phyloP scores from a whole-genome alignment of 2,113 vertebrate genomes.

The Vombatus ursinus region DNA sequence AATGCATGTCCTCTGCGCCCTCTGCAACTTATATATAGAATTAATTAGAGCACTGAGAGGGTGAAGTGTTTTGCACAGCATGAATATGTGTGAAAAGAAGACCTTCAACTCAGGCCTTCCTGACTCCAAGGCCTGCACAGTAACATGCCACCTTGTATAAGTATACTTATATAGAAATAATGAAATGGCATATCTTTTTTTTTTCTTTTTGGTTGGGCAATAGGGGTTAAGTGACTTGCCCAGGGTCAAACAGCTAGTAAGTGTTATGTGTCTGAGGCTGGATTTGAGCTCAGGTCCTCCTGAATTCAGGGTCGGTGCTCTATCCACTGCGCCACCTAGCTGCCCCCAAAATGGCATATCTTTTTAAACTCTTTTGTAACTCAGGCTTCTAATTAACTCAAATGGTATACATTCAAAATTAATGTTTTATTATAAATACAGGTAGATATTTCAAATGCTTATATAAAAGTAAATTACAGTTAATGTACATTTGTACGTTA shows the following conservation, averaged over 20 bases:
- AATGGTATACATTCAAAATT: slow-evolving; percentile 6
- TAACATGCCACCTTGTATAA: background rate
- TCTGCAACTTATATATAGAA: background rate
- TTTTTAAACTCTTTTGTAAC: background rate
- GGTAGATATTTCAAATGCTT: background rate
- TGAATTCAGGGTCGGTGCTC: no score
- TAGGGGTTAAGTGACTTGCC: no score
- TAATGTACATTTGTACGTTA: background rate
- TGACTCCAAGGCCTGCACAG: background rate
- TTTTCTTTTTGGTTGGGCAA: no score
- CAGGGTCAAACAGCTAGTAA: no score
- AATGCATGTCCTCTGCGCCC: background rate
- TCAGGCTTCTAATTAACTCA: slow-evolving; percentile 38
- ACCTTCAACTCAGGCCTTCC: background rate
- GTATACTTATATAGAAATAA: background rate
- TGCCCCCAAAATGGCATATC: background rate
- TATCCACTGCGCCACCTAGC: no score
- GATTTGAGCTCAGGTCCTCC: no score
- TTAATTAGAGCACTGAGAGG: background rate
- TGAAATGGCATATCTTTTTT: background rate
- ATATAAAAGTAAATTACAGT: background rate
- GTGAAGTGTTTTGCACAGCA: background rate
- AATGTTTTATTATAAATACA: background rate
- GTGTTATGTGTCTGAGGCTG: no score
- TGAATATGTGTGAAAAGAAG: background rate